These are phyloP conservation scores for Notospermus geniculatus DNA, from an alignment of 1,140 invertebrate genomes.

Conservation along the genomic window DNA sequence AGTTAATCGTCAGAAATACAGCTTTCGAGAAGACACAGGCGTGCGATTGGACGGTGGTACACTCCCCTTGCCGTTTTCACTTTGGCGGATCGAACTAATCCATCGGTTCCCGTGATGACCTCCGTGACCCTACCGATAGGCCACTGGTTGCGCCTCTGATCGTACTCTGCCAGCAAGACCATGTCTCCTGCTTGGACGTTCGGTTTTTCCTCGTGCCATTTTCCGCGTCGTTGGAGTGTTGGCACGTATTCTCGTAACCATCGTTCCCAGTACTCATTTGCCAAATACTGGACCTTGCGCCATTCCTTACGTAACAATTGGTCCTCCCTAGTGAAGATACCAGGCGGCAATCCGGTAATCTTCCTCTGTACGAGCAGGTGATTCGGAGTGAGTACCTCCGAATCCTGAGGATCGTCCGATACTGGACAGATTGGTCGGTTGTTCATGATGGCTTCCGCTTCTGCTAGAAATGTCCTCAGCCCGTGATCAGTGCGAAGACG, in stretches of 20 bases:
- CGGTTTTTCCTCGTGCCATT: not conserved
- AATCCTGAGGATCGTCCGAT: not conserved
- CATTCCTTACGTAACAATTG: not conserved
- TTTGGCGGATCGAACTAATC: not conserved
- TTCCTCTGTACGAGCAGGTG: not conserved
- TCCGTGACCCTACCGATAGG: not conserved
- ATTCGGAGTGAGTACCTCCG: conserved; percentile 1
- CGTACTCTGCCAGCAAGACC: conserved; percentile 4
- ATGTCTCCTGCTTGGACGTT: not conserved
- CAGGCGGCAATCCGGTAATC: not conserved
- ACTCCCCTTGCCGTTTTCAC: not conserved
- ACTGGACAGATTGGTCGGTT: not conserved
- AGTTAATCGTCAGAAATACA: too few relatives aligned
- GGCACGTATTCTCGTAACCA: not conserved
- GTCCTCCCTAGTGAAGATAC: not conserved
- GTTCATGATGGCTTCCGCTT: conserved; percentile 3
- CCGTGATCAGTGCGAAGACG: not conserved
- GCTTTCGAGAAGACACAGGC: too few relatives aligned
- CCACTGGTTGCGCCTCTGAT: not conserved
- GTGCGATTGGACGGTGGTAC: too few relatives aligned
- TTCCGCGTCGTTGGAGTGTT: not conserved
- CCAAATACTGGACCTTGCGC: not conserved
- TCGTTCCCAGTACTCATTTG: not conserved
- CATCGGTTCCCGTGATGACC: not conserved
- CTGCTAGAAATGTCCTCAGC: not conserved